Conservation (phyloP, 2,797 vertebrate species). For the Fratercula arctica region DNA sequence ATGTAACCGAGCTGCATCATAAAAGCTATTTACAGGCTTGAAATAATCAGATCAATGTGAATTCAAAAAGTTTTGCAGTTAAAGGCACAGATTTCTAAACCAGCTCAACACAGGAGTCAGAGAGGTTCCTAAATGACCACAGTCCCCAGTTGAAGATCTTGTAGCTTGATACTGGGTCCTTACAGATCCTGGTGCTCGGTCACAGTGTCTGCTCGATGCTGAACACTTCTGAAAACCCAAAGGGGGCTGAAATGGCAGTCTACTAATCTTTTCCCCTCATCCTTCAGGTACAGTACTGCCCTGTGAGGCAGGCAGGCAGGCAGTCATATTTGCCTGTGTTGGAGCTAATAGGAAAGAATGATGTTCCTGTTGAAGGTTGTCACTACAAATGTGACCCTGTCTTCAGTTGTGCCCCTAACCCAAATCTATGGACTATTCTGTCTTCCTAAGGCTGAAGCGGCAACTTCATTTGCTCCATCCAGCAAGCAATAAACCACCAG, state of each 20-base stretch:
- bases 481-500: not conserved
- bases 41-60: constrained; percentile 51
- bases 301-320: not conserved
- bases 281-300: not conserved
- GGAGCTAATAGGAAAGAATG: constrained; percentile 1
- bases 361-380: not conserved
- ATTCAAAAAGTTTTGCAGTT: not conserved
- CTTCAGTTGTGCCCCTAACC: not conserved
- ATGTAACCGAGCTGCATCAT: not conserved
- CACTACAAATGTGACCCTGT: not conserved
- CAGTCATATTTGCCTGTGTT: not conserved
- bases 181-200: accelerated
- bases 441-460: not conserved
- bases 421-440: not conserved
- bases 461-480: not conserved
- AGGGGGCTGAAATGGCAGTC: not conserved
- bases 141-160: not conserved
- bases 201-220: not conserved
- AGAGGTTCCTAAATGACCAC: not conserved
- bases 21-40: constrained; percentile 52
- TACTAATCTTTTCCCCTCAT: not conserved
- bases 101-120: not conserved
- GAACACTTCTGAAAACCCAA: not conserved
- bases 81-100: not conserved
- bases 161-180: not conserved